phyloP scores from a whole-genome alignment of 35 echinoderm and acorn worm species.

The Diadema setosum region DNA sequence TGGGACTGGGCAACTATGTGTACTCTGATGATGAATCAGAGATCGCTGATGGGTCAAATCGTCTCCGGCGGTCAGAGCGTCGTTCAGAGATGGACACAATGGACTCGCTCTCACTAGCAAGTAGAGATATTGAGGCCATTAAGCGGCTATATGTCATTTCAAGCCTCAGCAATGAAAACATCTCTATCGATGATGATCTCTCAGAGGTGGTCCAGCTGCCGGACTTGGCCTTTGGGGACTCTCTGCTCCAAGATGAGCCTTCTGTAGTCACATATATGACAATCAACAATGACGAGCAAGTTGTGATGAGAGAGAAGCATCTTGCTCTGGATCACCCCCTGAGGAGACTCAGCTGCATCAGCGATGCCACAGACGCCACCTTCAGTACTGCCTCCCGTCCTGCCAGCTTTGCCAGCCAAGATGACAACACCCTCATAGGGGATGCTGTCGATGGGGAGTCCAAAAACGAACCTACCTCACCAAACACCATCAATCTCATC shows the following conservation, averaged over 20 bases:
- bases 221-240: conserved; percentile 42
- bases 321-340: conserved; percentile 93
- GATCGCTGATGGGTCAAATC: conserved; percentile 52
- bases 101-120: conserved; percentile 71
- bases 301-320: conserved; percentile 97
- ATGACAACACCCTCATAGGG: conserved; percentile 44
- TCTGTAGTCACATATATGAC: conserved; percentile 97
- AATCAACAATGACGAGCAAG: conserved; percentile 87
- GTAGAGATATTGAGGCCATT: conserved; percentile 85
- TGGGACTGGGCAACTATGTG: conserved; percentile 75
- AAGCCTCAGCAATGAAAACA: conserved; percentile 68
- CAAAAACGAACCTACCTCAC: not conserved
- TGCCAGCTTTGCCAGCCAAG: conserved; percentile 74
- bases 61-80: conserved; percentile 36
- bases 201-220: conserved; percentile 49
- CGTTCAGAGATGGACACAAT: conserved; percentile 61
- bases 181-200: conserved; percentile 74
- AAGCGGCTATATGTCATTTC: conserved; percentile 96
- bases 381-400: conserved; percentile 94
- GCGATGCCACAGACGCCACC: conserved; percentile 94
- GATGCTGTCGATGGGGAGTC: not conserved
- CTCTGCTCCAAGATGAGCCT: conserved; percentile 67
- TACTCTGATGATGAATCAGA: conserved; percentile 99
- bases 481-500: not conserved
- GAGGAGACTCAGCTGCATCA: conserved; percentile 87